Percentiles rank a stretch among this genome's conserved stretches.
Evolutionary conservation across 2,888 invertebrate genomes (phyloP).

Genomic region (Thyatira batis): DNA sequence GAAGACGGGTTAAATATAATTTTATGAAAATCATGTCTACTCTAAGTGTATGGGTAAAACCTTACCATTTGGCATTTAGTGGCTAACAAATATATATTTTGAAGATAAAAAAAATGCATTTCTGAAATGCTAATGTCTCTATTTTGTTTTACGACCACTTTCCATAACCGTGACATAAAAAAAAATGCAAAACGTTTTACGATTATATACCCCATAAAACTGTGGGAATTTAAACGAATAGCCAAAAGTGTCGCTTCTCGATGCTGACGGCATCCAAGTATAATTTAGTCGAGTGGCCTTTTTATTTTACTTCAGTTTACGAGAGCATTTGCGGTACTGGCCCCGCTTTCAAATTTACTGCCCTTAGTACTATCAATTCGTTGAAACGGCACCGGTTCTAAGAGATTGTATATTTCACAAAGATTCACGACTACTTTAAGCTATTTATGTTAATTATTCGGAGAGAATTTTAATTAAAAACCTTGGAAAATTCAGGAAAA

Average conservation of each 20-base stretch:
- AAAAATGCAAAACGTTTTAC: neutral
- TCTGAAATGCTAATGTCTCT: neutral
- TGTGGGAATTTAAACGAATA: conserved; percentile 34
- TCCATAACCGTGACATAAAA: neutral
- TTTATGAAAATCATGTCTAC: too few species aligned
- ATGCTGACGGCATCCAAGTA: conserved; percentile 44
- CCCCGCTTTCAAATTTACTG: conserved; percentile 55
- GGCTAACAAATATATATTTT: too few species aligned
- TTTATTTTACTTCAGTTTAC: conserved; percentile 62
- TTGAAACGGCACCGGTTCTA: conserved; percentile 29
- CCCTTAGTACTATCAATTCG: conserved; percentile 49
- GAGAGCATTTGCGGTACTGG: conserved; percentile 50
- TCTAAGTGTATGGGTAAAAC: too few species aligned
- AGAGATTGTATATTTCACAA: conserved; percentile 40
- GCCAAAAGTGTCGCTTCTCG: conserved; percentile 32
- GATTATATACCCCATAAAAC: conserved; percentile 17
- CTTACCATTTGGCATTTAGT: too few species aligned
- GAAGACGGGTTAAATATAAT: too few species aligned
- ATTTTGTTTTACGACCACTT: neutral
- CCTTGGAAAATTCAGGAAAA: conserved; percentile 18
- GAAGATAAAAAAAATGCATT: too few species aligned
- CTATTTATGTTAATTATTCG: conserved; percentile 29
- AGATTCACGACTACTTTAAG: conserved; percentile 54
- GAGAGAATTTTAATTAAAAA: conserved; percentile 62
- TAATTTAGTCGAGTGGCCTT: conserved; percentile 56